Evolutionary conservation across 2,113 vertebrate genomes (phyloP).

Genomic region (Neoarius graeffei): DNA sequence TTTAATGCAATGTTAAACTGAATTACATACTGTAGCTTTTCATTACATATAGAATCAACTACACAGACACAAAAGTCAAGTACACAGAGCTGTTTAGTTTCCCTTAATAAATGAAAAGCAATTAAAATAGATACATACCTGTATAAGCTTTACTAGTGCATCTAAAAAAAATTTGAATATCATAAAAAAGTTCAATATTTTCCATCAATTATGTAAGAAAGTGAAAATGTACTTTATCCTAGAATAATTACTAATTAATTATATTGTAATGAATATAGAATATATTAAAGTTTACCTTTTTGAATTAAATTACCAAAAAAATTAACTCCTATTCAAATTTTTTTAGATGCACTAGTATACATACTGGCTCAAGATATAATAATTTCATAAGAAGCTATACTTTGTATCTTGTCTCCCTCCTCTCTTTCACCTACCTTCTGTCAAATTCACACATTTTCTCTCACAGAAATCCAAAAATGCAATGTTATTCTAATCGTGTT

Average conservation of each 20-base stretch:
- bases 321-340: too few relatives aligned
- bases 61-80: not conserved
- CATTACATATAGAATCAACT: not conserved
- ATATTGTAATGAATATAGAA: too few relatives aligned
- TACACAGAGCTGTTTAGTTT: not conserved
- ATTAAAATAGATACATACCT: not conserved
- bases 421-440: slow-evolving; percentile 1
- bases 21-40: not conserved
- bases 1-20: slow-evolving; percentile 18
- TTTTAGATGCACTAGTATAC: not conserved
- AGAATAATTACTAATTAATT: too few relatives aligned
- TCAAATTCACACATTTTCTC: slow-evolving; percentile 39
- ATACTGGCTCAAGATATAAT: not conserved
- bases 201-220: too few relatives aligned
- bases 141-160: too few relatives aligned
- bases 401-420: slow-evolving; percentile 7
- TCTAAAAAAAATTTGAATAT: too few relatives aligned
- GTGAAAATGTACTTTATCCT: too few relatives aligned
- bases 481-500: slow-evolving; percentile 63
- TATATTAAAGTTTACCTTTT: too few relatives aligned
- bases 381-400: not conserved
- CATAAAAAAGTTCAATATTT: too few relatives aligned
- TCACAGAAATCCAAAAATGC: slow-evolving; percentile 31
- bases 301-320: too few relatives aligned
- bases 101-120: not conserved